These are phyloP conservation scores for Cossypha heuglini DNA, from an alignment of 2,797 vertebrate species.

Conservation along the genomic window DNA sequence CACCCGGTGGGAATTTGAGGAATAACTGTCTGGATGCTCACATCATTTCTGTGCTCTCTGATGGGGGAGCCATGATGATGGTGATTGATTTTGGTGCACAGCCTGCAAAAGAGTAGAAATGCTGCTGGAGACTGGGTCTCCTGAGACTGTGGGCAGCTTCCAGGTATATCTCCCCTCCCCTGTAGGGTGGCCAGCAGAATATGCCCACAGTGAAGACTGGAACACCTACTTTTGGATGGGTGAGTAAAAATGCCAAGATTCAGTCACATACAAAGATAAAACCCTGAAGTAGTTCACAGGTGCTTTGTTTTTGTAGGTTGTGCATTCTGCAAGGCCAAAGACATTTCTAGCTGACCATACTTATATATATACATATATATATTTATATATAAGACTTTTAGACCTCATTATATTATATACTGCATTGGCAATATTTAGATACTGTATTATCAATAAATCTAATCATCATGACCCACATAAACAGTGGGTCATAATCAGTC, in stretches of 20 bases:
- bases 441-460: neutral
- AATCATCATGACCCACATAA: neutral
- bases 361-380: too few species aligned
- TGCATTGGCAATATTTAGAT: neutral
- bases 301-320: neutral
- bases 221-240: neutral
- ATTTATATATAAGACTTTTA: neutral
- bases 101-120: neutral
- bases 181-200: neutral
- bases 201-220: rapidly evolving
- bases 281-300: neutral
- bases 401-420: neutral
- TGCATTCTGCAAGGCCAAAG: neutral
- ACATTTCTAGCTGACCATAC: neutral
- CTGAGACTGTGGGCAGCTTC: neutral
- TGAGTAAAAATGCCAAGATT: neutral
- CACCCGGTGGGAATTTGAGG: neutral
- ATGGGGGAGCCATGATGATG: neutral
- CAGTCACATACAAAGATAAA: neutral
- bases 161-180: neutral
- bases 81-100: neutral
- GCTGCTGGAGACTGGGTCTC: neutral
- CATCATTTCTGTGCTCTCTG: neutral
- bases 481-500: neutral
- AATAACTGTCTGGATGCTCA: neutral